Evolutionary conservation across 1,140 invertebrate genomes (phyloP).

Genomic region (Tetraneura akinire): DNA sequence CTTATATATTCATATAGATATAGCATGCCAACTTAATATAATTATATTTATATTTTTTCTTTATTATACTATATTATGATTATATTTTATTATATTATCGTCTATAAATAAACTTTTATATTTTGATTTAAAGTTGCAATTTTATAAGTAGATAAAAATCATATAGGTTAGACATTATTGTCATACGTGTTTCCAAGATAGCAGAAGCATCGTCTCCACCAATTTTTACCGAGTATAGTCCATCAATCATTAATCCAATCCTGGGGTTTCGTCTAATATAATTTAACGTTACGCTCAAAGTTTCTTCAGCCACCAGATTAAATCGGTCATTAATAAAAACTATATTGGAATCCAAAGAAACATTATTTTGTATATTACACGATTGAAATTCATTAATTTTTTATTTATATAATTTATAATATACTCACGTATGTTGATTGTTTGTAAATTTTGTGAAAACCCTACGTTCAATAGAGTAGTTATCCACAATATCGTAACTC

Average conservation of each 20-base stretch:
- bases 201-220: constrained; percentile 70
- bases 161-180: neutral
- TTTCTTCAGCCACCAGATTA: constrained; percentile 68
- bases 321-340: constrained; percentile 74
- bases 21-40: too few species aligned
- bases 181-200: constrained; percentile 65
- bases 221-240: constrained; percentile 64
- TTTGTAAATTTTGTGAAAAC: constrained; percentile 26
- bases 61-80: too few species aligned
- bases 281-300: constrained; percentile 68
- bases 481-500: neutral
- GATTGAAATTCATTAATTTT: neutral
- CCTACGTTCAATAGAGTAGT: neutral
- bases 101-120: too few species aligned
- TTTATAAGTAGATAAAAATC: neutral
- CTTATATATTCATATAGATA: too few species aligned
- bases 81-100: too few species aligned
- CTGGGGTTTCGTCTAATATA: constrained; percentile 69
- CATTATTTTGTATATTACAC: neutral
- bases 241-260: constrained; percentile 67
- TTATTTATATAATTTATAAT: neutral
- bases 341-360: constrained; percentile 55
- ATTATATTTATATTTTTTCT: too few species aligned
- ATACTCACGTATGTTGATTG: constrained; percentile 37
- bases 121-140: too few species aligned